phyloP scores from a whole-genome alignment of 1,140 invertebrate genomes.

The Propsilocerus akamusi region DNA sequence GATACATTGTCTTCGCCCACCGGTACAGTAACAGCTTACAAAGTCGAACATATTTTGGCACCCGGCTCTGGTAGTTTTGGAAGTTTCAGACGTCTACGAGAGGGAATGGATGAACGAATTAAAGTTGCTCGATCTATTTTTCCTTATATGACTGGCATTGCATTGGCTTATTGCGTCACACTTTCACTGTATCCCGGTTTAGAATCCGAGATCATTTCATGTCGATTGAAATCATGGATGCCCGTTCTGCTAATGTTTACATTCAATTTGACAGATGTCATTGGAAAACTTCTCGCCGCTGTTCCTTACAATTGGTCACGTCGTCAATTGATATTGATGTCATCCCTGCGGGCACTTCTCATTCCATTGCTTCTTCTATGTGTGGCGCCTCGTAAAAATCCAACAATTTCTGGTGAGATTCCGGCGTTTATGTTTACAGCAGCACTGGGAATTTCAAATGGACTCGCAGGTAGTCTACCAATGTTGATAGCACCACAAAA shows the following conservation, averaged over 20 bases:
- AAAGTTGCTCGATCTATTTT: constrained; percentile 64
- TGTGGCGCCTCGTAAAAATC: constrained; percentile 48
- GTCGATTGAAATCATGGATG: constrained; percentile 70
- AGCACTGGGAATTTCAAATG: constrained; percentile 65
- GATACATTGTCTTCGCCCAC: constrained; percentile 15
- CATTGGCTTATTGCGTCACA: constrained; percentile 71
- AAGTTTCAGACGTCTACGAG: constrained; percentile 24
- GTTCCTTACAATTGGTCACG: constrained; percentile 64
- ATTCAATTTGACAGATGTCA: constrained; percentile 69
- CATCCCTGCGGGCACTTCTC: constrained; percentile 44
- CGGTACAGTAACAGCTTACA: constrained; percentile 32
- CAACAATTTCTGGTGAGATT: constrained; percentile 49
- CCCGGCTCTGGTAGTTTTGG: constrained; percentile 23
- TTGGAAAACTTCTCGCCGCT: constrained; percentile 69
- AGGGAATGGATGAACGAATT: constrained; percentile 45
- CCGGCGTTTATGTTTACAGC: constrained; percentile 42
- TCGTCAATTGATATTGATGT: constrained; percentile 48
- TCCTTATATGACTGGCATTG: constrained; percentile 77
- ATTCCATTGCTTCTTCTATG: constrained; percentile 67
- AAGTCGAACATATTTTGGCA: constrained; percentile 64
- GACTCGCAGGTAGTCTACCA: constrained; percentile 70
- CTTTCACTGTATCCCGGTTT: constrained; percentile 78
- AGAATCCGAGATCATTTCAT: constrained; percentile 69
- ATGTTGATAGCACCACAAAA: constrained; percentile 77
- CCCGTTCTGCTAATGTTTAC: constrained; percentile 75